These are phyloP conservation scores for Noctilio leporinus DNA, from an alignment of 2,113 vertebrate genomes.

Conservation along the genomic window DNA sequence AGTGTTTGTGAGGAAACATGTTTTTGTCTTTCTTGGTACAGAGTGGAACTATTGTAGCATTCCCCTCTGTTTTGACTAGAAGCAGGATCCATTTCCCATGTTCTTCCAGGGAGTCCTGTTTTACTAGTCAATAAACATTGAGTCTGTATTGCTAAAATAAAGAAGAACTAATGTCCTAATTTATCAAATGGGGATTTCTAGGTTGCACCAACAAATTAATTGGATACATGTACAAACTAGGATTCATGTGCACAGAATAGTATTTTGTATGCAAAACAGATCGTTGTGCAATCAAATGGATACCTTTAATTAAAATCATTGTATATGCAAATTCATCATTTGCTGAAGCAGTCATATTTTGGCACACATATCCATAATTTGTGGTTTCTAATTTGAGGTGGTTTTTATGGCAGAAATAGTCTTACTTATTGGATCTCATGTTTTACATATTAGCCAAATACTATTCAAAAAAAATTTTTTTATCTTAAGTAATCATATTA, in stretches of 20 bases:
- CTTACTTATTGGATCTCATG: neutral
- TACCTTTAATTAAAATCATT: conserved; percentile 65
- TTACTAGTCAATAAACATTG: neutral
- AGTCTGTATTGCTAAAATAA: neutral
- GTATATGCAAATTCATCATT: conserved; percentile 66
- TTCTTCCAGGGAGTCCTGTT: neutral
- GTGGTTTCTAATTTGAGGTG: conserved; percentile 32
- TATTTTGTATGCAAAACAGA: conserved; percentile 53
- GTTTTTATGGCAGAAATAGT: conserved; percentile 15
- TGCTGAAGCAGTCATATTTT: conserved; percentile 37
- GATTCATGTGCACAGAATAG: conserved; percentile 44
- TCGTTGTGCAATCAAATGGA: conserved; percentile 54
- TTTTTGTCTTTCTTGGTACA: neutral
- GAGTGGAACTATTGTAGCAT: neutral
- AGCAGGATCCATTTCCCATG: neutral
- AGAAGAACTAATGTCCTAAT: conserved; percentile 13
- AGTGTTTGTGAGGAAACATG: neutral
- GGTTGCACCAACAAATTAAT: conserved; percentile 71
- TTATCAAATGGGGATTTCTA: conserved; percentile 41
- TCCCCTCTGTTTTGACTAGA: neutral
- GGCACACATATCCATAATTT: conserved; percentile 41
- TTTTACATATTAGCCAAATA: conserved; percentile 14
- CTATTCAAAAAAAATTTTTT: neutral
- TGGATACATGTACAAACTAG: conserved; percentile 23
- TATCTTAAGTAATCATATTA: neutral